Percentiles rank a stretch among this genome's conserved stretches.
Conservation (phyloP, 1,140 invertebrate genomes). For the Lordiphosa clarofinis region DNA sequence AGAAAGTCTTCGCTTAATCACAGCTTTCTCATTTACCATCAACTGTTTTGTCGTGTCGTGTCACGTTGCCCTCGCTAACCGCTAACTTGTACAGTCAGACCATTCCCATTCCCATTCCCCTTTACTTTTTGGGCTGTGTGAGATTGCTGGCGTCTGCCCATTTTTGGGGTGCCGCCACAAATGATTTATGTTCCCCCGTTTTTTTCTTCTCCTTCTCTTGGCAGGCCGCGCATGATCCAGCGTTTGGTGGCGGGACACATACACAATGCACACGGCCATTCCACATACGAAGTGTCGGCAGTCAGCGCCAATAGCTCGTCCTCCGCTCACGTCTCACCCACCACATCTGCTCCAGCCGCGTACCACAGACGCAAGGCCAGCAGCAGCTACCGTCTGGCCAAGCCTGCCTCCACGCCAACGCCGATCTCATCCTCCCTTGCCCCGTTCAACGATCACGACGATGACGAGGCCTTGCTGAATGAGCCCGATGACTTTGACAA, state of each 20-base stretch:
- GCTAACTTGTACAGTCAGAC: too few species aligned
- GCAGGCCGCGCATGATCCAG: conserved; percentile 81
- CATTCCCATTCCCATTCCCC: too few species aligned
- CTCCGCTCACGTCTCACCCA: conserved; percentile 14
- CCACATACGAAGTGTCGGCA: conserved; percentile 65
- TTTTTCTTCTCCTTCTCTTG: conserved; percentile 20
- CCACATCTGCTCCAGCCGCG: conserved; percentile 1
- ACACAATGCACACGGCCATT: conserved; percentile 68
- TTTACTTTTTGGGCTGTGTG: too few species aligned
- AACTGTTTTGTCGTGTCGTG: too few species aligned
- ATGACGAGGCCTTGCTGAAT: conserved; percentile 77
- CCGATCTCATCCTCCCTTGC: conserved; percentile 1
- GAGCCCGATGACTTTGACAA: conserved; percentile 79
- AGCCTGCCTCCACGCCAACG: conserved; percentile 8
- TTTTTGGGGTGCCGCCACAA: conserved; percentile 4
- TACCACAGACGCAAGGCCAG: conserved; percentile 41
- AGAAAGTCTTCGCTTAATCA: too few species aligned
- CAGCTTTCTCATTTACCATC: too few species aligned
- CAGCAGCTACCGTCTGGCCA: conserved; percentile 47
- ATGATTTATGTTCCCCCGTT: conserved; percentile 11
- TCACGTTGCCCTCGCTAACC: too few species aligned
- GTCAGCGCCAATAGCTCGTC: conserved; percentile 58
- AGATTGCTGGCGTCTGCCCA: too few species aligned
- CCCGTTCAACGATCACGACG: conserved; percentile 13
- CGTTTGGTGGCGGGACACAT: conserved; percentile 84